A percentile compares a stretch with the other conserved stretches of the same genome.
These are phyloP conservation scores for Ormia ochracea DNA, from an alignment of 2,888 invertebrate species.

Conservation along the genomic window DNA sequence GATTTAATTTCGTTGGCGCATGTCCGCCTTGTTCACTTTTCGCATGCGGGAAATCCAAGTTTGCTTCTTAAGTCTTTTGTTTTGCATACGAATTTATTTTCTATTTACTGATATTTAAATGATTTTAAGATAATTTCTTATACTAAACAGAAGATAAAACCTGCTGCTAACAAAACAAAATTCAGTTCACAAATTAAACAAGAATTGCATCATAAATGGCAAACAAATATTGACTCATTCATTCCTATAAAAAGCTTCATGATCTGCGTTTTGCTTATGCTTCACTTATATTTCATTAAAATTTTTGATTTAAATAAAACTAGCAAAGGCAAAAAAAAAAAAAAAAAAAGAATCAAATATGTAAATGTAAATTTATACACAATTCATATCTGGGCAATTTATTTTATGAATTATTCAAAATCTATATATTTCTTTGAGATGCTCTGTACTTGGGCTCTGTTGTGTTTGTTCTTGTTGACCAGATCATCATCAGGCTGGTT, in stretches of 20 bases:
- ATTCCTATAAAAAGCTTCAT: slow-evolving; percentile 44
- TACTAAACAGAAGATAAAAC: no score
- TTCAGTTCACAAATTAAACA: no score
- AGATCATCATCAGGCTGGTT: slow-evolving; percentile 43
- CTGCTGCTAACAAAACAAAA: no score
- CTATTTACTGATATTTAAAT: no score
- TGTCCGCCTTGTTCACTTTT: no score
- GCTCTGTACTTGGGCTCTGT: slow-evolving; percentile 5
- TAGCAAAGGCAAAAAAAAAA: not conserved
- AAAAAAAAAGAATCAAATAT: slow-evolving; percentile 25
- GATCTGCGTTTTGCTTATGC: slow-evolving; percentile 36
- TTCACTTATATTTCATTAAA: slow-evolving; percentile 37
- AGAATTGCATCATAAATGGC: slow-evolving; percentile 1
- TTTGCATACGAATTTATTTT: no score
- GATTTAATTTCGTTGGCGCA: no score
- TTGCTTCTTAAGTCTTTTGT: no score
- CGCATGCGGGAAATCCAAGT: no score
- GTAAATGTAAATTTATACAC: slow-evolving; percentile 55
- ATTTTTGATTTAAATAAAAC: slow-evolving; percentile 48
- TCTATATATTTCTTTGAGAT: slow-evolving; percentile 41
- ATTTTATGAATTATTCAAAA: slow-evolving; percentile 62
- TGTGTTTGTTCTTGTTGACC: slow-evolving; percentile 45
- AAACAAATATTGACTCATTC: slow-evolving; percentile 19
- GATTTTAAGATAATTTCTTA: no score
- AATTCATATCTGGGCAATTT: slow-evolving; percentile 53